Conservation (phyloP, 2,797 vertebrate genomes). For the Macrochelys suwanniensis region DNA sequence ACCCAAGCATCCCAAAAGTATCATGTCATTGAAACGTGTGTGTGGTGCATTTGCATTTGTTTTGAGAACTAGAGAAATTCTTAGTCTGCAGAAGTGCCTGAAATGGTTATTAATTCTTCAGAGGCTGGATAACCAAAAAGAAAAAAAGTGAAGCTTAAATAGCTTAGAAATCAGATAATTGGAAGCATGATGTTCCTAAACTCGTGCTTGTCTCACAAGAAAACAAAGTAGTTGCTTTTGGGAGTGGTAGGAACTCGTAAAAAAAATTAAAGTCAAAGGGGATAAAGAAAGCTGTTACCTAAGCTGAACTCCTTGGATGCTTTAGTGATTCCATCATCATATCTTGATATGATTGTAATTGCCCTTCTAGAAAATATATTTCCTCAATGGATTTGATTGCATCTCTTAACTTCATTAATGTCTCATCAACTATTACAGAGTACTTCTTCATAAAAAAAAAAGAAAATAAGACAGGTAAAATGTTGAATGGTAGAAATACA, state of each 20-base stretch:
- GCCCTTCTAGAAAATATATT: background rate
- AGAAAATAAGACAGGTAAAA: background rate
- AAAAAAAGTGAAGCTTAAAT: background rate
- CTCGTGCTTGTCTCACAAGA: background rate
- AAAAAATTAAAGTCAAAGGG: background rate
- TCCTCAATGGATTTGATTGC: background rate
- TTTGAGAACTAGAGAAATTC: background rate
- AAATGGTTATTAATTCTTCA: background rate
- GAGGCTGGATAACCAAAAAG: background rate
- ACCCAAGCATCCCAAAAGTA: background rate
- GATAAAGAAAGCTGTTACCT: background rate
- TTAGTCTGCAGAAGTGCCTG: background rate
- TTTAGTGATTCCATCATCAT: background rate
- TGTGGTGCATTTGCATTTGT: background rate
- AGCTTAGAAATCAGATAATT: background rate
- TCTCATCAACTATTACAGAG: background rate
- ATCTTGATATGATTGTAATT: background rate
- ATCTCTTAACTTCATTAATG: background rate
- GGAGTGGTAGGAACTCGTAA: background rate
- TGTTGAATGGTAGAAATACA: background rate
- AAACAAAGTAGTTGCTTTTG: background rate
- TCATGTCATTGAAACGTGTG: background rate
- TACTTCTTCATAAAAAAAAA: background rate
- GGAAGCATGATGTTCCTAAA: background rate
- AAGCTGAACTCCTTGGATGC: background rate